A percentile compares a stretch with the other conserved stretches of the same genome.
phyloP scores from a whole-genome alignment of 64 coral and sea anemone genomes.

The Stichodactyla helianthus region DNA sequence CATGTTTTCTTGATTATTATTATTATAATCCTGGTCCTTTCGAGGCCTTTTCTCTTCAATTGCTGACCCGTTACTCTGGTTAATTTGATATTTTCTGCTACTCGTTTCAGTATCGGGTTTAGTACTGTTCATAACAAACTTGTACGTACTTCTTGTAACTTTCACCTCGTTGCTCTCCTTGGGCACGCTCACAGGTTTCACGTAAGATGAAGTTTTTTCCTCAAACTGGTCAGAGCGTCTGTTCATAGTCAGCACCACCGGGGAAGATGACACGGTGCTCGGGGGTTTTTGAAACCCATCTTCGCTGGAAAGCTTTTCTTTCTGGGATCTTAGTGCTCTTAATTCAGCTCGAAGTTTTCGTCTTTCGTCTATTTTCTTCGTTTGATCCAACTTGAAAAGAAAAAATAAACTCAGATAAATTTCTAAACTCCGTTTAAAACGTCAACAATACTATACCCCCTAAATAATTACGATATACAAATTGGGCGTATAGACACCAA shows the following conservation, averaged over 20 bases:
- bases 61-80: conserved; percentile 17
- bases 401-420: background rate
- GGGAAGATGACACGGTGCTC: conserved; percentile 15
- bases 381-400: conserved; percentile 68
- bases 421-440: no score
- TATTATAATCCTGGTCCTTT: conserved; percentile 48
- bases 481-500: no score
- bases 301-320: conserved; percentile 69
- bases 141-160: conserved; percentile 59
- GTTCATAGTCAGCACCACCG: conserved; percentile 18
- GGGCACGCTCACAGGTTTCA: background rate
- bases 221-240: conserved; percentile 23
- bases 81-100: conserved; percentile 26
- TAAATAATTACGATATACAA: no score
- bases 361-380: conserved; percentile 73
- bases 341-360: conserved; percentile 70
- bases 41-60: conserved; percentile 46
- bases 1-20: conserved; percentile 38
- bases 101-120: background rate
- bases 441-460: no score
- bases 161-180: conserved; percentile 3
- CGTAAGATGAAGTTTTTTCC: background rate
- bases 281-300: conserved; percentile 45
- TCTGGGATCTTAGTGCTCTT: conserved; percentile 54
- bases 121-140: conserved; percentile 50